Conservation (phyloP, 1,140 invertebrate species). For the Megathymus violae region DNA sequence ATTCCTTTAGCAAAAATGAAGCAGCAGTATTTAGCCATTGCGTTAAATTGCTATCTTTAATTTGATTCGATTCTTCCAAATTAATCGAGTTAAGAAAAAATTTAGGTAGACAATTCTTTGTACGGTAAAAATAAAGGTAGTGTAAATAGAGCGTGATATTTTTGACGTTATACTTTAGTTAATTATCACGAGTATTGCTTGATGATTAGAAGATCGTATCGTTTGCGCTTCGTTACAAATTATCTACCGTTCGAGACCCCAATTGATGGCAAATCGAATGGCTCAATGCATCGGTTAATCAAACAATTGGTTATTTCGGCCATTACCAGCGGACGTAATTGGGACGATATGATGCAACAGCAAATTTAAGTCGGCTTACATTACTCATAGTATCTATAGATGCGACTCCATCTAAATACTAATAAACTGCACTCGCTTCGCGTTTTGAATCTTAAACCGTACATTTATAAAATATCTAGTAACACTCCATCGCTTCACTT, state of each 20-base stretch:
- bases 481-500: no score
- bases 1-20: not conserved
- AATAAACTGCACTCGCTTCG: no score
- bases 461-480: no score
- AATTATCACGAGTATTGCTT: constrained; percentile 40
- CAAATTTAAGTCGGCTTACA: constrained; percentile 11
- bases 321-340: constrained; percentile 37
- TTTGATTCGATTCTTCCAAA: no score
- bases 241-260: constrained; percentile 30
- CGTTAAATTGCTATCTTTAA: not conserved
- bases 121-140: not conserved
- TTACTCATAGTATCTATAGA: constrained; percentile 6
- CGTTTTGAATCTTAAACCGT: no score
- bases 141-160: not conserved
- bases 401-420: not conserved
- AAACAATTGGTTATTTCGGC: constrained; percentile 43
- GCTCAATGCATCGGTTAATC: constrained; percentile 25
- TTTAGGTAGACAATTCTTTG: not conserved
- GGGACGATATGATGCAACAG: constrained; percentile 19
- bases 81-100: not conserved
- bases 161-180: not conserved
- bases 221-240: constrained; percentile 33
- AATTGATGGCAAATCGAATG: constrained; percentile 32
- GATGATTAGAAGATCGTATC: constrained; percentile 42
- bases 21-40: not conserved